Percentiles rank a stretch among this genome's conserved stretches.
Evolutionary conservation across 2,797 vertebrate genomes (phyloP).

Genomic region (Eospalax fontanierii): DNA sequence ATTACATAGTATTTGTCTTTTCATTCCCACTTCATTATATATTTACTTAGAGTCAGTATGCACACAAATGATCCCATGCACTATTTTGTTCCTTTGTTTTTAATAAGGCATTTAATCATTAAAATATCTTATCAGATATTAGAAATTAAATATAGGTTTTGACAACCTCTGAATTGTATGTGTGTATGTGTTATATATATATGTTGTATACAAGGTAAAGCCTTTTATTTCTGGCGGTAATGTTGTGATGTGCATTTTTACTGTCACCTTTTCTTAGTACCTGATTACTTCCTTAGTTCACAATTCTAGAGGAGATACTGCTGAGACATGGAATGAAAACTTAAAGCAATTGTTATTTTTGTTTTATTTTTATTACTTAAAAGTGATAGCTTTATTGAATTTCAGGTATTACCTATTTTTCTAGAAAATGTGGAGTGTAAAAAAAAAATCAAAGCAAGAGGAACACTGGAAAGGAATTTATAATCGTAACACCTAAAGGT

Average conservation of each 20-base stretch:
- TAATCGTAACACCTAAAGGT: not conserved
- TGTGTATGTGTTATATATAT: not conserved
- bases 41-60: not conserved
- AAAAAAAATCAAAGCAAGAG: not conserved
- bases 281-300: not conserved
- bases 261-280: not conserved
- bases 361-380: slow-evolving; percentile 34
- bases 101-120: slow-evolving; percentile 5
- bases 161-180: not conserved
- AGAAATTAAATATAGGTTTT: not conserved
- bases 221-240: not conserved
- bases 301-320: not conserved
- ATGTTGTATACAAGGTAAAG: not conserved
- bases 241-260: not conserved
- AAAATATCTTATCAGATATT: slow-evolving; percentile 5
- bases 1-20: not conserved
- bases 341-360: slow-evolving; percentile 34
- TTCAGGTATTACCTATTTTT: not conserved
- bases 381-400: slow-evolving; percentile 62
- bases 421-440: slow-evolving; percentile 57
- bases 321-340: not conserved
- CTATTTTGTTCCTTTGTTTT: not conserved
- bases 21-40: not conserved
- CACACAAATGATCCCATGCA: not conserved
- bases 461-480: slow-evolving; percentile 22